Conservation (phyloP, 2,797 vertebrate genomes). For the Sitta carolinensis region DNA sequence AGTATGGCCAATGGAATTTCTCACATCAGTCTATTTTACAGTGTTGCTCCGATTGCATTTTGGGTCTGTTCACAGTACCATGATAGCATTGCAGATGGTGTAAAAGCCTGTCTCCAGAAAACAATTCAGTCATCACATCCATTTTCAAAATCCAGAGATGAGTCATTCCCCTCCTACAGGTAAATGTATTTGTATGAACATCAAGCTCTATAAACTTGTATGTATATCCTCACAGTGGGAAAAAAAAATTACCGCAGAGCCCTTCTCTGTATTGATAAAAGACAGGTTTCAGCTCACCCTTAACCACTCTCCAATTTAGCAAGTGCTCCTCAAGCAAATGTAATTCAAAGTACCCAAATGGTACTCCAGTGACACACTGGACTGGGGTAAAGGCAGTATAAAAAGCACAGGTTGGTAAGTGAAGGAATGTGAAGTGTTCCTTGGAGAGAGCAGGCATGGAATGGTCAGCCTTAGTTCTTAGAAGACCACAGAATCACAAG, state of each 20-base stretch:
- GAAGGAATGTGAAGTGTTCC: not conserved
- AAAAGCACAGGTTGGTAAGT: not conserved
- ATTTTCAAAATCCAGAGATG: constrained; percentile 35
- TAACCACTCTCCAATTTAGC: not conserved
- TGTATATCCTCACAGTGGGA: not conserved
- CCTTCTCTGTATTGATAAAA: not conserved
- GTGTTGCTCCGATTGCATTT: not conserved
- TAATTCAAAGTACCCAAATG: not conserved
- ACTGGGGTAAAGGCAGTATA: not conserved
- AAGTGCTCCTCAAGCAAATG: not conserved
- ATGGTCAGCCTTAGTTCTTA: not conserved
- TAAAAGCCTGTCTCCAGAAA: constrained; percentile 39
- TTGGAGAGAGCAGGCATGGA: not conserved
- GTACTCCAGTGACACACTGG: not conserved
- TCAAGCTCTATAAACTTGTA: not conserved
- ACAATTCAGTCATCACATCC: constrained; percentile 51
- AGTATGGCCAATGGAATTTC: not conserved
- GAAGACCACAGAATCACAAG: not conserved
- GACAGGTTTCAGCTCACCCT: not conserved
- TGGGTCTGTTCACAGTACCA: constrained; percentile 28
- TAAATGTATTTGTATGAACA: constrained; percentile 32
- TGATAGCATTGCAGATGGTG: constrained; percentile 57
- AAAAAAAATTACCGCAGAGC: not conserved
- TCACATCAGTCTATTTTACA: constrained; percentile 1
- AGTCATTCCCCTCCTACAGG: constrained; percentile 30